A percentile compares a stretch with the other conserved stretches of the same genome.
Conservation (phyloP, 1,140 invertebrate species). For the Ostrea denselamellosa region DNA sequence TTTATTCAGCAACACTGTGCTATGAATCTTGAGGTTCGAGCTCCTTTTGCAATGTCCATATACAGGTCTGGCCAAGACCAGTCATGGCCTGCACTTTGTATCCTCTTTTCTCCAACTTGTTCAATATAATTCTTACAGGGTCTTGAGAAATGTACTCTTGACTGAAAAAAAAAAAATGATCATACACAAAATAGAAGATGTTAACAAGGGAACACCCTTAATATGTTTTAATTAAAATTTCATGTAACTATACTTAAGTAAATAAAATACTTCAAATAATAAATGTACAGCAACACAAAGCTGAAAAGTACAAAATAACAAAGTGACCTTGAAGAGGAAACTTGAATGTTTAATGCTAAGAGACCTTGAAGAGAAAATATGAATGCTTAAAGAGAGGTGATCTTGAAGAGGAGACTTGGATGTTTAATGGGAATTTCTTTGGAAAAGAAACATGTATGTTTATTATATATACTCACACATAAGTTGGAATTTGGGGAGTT, state of each 20-base stretch:
- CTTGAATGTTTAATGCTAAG: too few relatives aligned
- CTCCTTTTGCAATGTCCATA: conserved; percentile 78
- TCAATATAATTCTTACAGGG: conserved; percentile 76
- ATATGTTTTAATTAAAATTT: neutral
- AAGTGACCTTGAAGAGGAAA: too few relatives aligned
- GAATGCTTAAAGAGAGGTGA: too few relatives aligned
- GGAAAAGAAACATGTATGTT: too few relatives aligned
- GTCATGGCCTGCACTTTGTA: conserved; percentile 77
- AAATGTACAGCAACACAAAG: neutral
- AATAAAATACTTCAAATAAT: neutral
- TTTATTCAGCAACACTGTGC: neutral
- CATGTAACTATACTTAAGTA: neutral
- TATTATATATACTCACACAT: too few relatives aligned
- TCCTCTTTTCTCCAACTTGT: conserved; percentile 78
- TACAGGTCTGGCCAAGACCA: conserved; percentile 80
- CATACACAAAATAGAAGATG: neutral
- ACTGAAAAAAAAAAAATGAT: conserved; percentile 65
- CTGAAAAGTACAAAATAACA: too few relatives aligned
- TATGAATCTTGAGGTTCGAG: neutral
- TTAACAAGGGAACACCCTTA: too few relatives aligned
- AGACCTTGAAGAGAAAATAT: too few relatives aligned
- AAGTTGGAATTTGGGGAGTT: too few relatives aligned
- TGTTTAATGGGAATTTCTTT: too few relatives aligned
- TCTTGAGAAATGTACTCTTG: conserved; percentile 74
- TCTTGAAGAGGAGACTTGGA: too few relatives aligned